Conservation (phyloP, 2,113 vertebrate genomes). For the Varanus komodoensis region DNA sequence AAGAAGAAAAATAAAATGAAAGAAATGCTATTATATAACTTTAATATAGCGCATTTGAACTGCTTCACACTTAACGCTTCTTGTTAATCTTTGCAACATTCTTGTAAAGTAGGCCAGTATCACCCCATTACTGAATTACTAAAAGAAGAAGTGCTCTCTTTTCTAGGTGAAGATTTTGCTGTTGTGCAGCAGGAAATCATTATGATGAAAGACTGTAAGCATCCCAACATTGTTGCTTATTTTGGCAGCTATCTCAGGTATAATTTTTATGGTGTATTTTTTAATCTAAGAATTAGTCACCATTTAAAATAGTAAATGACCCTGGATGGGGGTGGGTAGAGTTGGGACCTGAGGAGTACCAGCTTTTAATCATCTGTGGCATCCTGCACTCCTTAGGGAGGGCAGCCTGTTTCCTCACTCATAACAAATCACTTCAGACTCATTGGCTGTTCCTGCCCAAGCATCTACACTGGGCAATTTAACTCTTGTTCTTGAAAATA, state of each 20-base stretch:
- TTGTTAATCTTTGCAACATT: background rate
- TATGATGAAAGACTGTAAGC: slow-evolving; percentile 99
- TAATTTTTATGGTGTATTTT: slow-evolving; percentile 61
- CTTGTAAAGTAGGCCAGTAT: background rate
- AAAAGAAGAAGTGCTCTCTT: slow-evolving; percentile 66
- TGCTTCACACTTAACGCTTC: background rate
- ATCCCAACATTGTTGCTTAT: slow-evolving; percentile 98
- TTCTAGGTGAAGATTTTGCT: slow-evolving; percentile 96
- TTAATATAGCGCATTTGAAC: background rate
- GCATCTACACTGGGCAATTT: background rate
- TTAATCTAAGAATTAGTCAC: slow-evolving; percentile 36
- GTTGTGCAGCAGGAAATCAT: slow-evolving; percentile 99
- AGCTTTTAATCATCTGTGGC: slow-evolving; percentile 14
- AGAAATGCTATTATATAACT: background rate
- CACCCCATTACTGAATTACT: slow-evolving; percentile 18
- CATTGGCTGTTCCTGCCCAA: background rate
- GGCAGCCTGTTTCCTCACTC: background rate
- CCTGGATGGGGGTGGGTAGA: background rate
- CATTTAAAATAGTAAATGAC: slow-evolving; percentile 15
- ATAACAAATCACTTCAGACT: slow-evolving; percentile 9
- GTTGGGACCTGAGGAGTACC: background rate
- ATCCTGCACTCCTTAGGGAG: background rate
- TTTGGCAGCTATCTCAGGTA: slow-evolving; percentile 99
- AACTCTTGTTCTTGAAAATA: background rate
- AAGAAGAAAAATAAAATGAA: too few relatives aligned